Percentiles rank a stretch among this genome's conserved stretches.
Evolutionary conservation across 2,888 invertebrate genomes (phyloP).

Genomic region (Oxycera nigricornis): DNA sequence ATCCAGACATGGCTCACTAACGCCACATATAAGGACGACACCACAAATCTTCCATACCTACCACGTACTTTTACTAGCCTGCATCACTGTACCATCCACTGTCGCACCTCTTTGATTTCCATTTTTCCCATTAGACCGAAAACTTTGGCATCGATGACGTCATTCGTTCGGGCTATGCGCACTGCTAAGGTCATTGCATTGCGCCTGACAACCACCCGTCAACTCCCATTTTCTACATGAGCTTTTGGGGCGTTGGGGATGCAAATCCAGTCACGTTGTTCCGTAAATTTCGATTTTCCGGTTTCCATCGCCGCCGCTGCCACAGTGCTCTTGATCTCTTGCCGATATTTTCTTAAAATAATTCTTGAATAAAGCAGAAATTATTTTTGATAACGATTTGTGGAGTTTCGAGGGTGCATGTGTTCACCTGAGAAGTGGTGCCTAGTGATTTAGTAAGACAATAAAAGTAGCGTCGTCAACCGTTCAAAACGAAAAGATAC

Average conservation of each 20-base stretch:
- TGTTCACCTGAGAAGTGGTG: neutral
- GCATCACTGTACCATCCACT: neutral
- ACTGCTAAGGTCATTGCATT: slow-evolving; percentile 19
- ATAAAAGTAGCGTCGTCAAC: slow-evolving; percentile 10
- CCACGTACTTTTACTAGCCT: too few species aligned
- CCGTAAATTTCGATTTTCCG: slow-evolving; percentile 41
- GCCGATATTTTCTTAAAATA: slow-evolving; percentile 8
- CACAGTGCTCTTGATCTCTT: slow-evolving; percentile 9
- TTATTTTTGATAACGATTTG: neutral
- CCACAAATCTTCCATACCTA: too few species aligned
- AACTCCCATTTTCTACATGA: slow-evolving; percentile 17
- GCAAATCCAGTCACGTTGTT: slow-evolving; percentile 20
- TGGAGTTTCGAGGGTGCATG: neutral
- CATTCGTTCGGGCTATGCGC: slow-evolving; percentile 16
- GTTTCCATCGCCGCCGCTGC: slow-evolving; percentile 33
- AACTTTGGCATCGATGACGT: slow-evolving; percentile 12
- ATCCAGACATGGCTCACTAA: too few species aligned
- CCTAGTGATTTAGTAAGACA: slow-evolving; percentile 12
- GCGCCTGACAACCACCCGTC: slow-evolving; percentile 35
- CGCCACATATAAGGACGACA: too few species aligned
- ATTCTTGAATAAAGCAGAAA: slow-evolving; percentile 3
- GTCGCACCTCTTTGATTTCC: neutral
- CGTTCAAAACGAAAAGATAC: neutral
- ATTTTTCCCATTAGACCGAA: neutral
- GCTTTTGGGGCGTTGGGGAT: slow-evolving; percentile 36